Base-by-base conservation (phyloP, 2,113 vertebrate species). In the Hirundichthys speculiger region DNA sequence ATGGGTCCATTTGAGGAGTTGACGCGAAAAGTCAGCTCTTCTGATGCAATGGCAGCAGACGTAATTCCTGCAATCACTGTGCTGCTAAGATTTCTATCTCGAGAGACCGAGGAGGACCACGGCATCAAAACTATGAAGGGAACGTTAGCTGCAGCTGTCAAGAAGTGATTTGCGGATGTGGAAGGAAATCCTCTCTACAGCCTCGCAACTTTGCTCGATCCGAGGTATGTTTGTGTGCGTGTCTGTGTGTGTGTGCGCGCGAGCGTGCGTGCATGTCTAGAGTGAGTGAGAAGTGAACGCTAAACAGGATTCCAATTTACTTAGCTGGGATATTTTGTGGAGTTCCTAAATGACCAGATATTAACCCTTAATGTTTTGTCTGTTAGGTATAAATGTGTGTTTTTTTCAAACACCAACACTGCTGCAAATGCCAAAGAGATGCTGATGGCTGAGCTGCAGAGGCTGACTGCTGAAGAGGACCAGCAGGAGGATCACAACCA, bases 121-220 rank as follows among this genome's bases (percentile, higher is more conserved):
- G 47, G 70, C 47, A 68, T 78, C 51, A 75, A 78, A 66, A 65
- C 59, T 15, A 73, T 70, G 73, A 77, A 64, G 39, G 52, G n/a
- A 43, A 54, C 66, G 1, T 60, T 70, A 39, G 55, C 65, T 58
- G 69, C 58, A 70, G 65, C 58, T 19, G 16, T 81, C 57, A 68
- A 55, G 64, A 80, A 50, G 34, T 34, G 45, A 14, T 64, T 77
- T 27, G 6, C 25, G 3, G 25, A 27, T 6, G 6, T 20, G 21
- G 14, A 54, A 49, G 66, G 20, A 52, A 64, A 20, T 51, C 45
- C 13, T 11, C n/a, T 58, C 13, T 58, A 53, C 19, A 18, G 25
- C 50, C 11, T 18, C 9, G 8, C 25, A 52, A 27, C 25, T 6
- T 8, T 18, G 8, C 1, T 52, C 16, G 6, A 34, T 34, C 50